These are phyloP conservation scores for Andrena fulva DNA, from an alignment of 2,888 invertebrate species.

Conservation along the genomic window DNA sequence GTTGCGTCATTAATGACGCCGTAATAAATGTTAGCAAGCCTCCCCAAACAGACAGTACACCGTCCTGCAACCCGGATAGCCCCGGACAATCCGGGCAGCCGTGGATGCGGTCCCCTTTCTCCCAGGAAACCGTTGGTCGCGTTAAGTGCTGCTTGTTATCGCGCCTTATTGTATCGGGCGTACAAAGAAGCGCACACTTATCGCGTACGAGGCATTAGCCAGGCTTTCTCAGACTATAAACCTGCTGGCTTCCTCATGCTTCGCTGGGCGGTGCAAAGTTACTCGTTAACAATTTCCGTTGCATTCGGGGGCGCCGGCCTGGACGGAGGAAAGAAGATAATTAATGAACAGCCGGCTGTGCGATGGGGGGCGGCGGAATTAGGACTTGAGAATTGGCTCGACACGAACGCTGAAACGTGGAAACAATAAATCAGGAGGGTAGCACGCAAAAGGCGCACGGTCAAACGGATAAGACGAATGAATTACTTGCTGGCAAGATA, in stretches of 20 bases:
- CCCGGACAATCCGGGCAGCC: not conserved
- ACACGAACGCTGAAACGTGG: not conserved
- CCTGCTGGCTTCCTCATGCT: not conserved
- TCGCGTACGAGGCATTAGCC: conserved; percentile 28
- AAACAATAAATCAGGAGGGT: not conserved
- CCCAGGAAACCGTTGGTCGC: conserved; percentile 14
- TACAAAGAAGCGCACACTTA: conserved; percentile 29
- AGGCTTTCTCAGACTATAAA: conserved; percentile 32
- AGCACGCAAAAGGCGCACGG: not conserved
- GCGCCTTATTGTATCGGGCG: not conserved
- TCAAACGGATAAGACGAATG: conserved; percentile 17
- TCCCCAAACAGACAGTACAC: conserved; percentile 39
- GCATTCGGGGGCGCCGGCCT: conserved; percentile 8
- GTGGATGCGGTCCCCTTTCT: conserved; percentile 6
- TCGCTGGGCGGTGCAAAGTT: conserved; percentile 7
- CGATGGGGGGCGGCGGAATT: not conserved
- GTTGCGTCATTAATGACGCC: conserved; percentile 49
- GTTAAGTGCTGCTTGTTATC: conserved; percentile 23
- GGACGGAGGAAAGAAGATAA: conserved; percentile 1
- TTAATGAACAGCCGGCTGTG: conserved; percentile 28
- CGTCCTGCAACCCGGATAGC: conserved; percentile 21
- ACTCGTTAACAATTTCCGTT: conserved; percentile 42
- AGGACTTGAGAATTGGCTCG: conserved; percentile 1
- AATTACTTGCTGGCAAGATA: conserved; percentile 35
- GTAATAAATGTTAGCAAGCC: conserved; percentile 54